These are phyloP conservation scores for Neopelma chrysocephalum DNA, from an alignment of 2,797 vertebrate genomes.

Conservation along the genomic window DNA sequence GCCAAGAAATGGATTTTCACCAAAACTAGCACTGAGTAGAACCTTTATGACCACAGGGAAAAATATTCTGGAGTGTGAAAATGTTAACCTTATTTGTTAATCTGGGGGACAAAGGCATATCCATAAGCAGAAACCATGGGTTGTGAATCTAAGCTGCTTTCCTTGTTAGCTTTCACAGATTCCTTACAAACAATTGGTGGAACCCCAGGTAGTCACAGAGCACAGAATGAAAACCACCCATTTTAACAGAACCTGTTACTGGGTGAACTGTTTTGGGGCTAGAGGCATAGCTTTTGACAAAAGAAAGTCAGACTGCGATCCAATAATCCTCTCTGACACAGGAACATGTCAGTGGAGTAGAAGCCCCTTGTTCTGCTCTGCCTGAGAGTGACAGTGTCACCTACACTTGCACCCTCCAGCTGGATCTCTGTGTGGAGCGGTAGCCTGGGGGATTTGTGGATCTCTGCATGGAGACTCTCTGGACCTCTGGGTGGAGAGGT, in stretches of 20 bases:
- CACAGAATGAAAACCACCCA: background rate
- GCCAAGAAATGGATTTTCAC: background rate
- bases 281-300: background rate
- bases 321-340: background rate
- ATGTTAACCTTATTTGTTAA: background rate
- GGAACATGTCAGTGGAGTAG: rapidly evolving
- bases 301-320: background rate
- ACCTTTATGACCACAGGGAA: background rate
- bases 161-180: background rate
- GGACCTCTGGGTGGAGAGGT: background rate
- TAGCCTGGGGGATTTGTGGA: background rate
- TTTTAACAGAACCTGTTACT: background rate
- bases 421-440: background rate
- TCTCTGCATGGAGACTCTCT: background rate
- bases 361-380: background rate
- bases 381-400: background rate
- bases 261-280: background rate
- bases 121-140: background rate
- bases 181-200: background rate
- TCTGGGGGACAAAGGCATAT: background rate
- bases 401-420: background rate
- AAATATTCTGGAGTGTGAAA: background rate
- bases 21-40: background rate
- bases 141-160: background rate
- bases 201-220: background rate